Conservation (phyloP, 2,888 invertebrate species). For the Axea sp. region DNA sequence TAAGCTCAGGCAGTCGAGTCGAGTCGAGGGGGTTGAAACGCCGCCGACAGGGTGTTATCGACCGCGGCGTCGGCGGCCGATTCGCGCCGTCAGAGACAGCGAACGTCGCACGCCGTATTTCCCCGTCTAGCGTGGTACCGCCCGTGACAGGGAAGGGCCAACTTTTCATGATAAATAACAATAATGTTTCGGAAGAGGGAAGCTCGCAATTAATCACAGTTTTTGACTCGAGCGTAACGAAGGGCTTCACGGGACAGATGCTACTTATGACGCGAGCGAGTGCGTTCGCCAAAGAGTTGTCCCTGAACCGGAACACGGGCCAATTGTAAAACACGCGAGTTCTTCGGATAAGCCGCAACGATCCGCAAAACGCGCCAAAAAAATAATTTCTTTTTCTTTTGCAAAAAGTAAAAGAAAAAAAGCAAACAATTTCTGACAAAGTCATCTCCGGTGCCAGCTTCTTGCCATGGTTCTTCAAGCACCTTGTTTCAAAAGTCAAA, state of each 20-base stretch:
- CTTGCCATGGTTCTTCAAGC: too few species aligned
- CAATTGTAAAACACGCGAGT: too few species aligned
- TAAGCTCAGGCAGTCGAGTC: slow-evolving; percentile 49
- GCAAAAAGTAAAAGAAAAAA: too few species aligned
- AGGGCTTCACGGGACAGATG: not conserved
- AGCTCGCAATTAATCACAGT: slow-evolving; percentile 34
- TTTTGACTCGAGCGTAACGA: slow-evolving; percentile 32
- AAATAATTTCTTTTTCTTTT: too few species aligned
- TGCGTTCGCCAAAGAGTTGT: not conserved
- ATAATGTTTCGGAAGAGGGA: slow-evolving; percentile 33
- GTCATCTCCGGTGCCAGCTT: too few species aligned
- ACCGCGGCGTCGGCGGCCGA: slow-evolving; percentile 62
- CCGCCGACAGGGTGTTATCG: slow-evolving; percentile 66
- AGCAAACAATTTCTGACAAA: too few species aligned
- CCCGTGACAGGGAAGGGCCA: slow-evolving; percentile 42
- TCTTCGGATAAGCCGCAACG: too few species aligned
- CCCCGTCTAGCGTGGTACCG: slow-evolving; percentile 31
- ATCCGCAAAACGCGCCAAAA: too few species aligned
- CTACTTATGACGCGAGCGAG: slow-evolving; percentile 9
- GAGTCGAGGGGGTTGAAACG: slow-evolving; percentile 62
- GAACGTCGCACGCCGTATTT: slow-evolving; percentile 26
- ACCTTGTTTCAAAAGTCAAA: too few species aligned
- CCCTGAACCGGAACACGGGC: slow-evolving; percentile 1
- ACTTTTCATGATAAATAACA: slow-evolving; percentile 52
- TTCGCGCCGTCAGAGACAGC: slow-evolving; percentile 61